Evolutionary conservation across 2,888 invertebrate species (phyloP).

Genomic region (Platycnemis pennipes): DNA sequence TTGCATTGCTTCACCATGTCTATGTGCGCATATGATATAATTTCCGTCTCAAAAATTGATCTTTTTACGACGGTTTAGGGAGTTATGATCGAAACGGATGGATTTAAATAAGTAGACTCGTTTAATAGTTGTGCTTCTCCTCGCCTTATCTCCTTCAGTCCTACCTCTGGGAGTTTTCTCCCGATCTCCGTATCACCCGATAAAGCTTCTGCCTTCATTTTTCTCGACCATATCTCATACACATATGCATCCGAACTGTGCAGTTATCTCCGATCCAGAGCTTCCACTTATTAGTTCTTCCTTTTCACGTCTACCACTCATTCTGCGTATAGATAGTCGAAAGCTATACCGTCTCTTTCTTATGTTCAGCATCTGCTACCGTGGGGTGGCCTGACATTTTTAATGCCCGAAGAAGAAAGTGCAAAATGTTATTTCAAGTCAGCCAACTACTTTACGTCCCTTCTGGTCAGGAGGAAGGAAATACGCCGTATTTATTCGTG

Average conservation of each 20-base stretch:
- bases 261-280: not conserved
- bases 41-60: too few species aligned
- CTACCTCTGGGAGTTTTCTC: not conserved
- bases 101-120: not conserved
- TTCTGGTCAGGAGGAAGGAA: too few species aligned
- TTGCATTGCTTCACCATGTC: too few species aligned
- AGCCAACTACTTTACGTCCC: too few species aligned
- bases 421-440: too few species aligned
- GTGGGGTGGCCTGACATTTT: not conserved
- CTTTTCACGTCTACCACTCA: not conserved
- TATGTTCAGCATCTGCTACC: not conserved
- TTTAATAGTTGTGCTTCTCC: not conserved
- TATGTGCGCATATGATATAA: too few species aligned
- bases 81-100: too few species aligned
- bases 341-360: not conserved
- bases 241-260: not conserved
- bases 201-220: not conserved
- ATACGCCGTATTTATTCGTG: too few species aligned
- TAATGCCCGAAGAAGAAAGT: not conserved
- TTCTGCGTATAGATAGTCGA: not conserved
- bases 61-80: too few species aligned
- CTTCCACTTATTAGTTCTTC: not conserved
- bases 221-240: not conserved
- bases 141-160: not conserved
- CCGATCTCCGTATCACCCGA: not conserved